Evolutionary conservation across 1,140 invertebrate species (phyloP).

Genomic region (Pentalonia nigronervosa): DNA sequence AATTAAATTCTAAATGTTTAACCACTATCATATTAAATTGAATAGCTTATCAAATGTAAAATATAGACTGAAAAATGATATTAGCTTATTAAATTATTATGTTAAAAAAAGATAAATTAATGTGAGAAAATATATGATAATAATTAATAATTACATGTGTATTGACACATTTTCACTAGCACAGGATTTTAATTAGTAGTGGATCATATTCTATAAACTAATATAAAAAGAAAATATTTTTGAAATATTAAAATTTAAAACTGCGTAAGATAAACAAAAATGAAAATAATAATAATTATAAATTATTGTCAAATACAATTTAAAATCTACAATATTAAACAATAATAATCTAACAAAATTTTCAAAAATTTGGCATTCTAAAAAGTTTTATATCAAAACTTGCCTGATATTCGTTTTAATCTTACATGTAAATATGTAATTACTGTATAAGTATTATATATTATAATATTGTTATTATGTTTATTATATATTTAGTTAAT

Average conservation of each 20-base stretch:
- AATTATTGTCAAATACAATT: not conserved
- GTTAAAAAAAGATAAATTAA: not conserved
- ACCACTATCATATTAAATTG: not conserved
- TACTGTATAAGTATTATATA: too few relatives aligned
- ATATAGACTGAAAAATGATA: not conserved
- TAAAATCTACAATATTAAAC: not conserved
- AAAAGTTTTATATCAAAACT: too few relatives aligned
- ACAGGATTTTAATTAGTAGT: not conserved
- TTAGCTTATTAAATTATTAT: not conserved
- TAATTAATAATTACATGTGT: not conserved
- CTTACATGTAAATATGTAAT: too few relatives aligned
- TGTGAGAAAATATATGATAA: not conserved
- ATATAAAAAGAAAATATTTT: not conserved
- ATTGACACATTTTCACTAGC: not conserved
- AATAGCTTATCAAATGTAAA: not conserved
- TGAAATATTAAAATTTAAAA: not conserved
- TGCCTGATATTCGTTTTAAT: too few relatives aligned
- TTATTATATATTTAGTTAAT: too few relatives aligned
- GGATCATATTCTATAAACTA: not conserved
- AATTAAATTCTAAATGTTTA: constrained; percentile 15
- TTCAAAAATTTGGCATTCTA: too few relatives aligned
- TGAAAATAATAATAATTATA: not conserved
- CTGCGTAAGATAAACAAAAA: not conserved
- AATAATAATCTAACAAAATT: not conserved
- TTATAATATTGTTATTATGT: too few relatives aligned